Conservation (phyloP, 2,888 invertebrate genomes). For the Anagyrus pseudococci region DNA sequence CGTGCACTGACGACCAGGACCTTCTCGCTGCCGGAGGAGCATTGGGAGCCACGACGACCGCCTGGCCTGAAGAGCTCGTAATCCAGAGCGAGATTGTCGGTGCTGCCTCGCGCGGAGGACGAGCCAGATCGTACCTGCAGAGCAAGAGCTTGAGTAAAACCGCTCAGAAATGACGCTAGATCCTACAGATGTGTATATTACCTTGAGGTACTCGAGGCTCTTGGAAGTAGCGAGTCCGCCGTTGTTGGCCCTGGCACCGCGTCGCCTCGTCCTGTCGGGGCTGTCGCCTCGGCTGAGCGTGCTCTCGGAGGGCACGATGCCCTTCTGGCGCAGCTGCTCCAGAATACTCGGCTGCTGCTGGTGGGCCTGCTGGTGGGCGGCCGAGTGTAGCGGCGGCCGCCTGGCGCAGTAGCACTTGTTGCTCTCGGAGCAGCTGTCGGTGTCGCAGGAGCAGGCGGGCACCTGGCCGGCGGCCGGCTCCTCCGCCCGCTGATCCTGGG, state of each 20-base stretch:
- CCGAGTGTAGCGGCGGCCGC: conserved; percentile 40
- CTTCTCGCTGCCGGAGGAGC: conserved; percentile 55
- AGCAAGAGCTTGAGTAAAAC: too few species aligned
- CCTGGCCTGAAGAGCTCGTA: conserved; percentile 71
- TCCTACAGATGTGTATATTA: conserved; percentile 34
- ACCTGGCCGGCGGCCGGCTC: conserved; percentile 44
- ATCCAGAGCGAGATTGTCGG: conserved; percentile 76
- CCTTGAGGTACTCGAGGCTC: conserved; percentile 59
- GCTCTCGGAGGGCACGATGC: conserved; percentile 62
- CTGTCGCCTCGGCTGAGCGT: conserved; percentile 52
- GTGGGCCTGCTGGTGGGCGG: too few species aligned
- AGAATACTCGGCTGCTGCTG: conserved; percentile 62
- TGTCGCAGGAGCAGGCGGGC: conserved; percentile 76
- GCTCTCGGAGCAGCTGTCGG: conserved; percentile 85
- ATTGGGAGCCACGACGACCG: conserved; percentile 47
- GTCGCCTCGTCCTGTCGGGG: conserved; percentile 46
- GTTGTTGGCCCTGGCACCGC: conserved; percentile 41
- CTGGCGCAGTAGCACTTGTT: conserved; percentile 83
- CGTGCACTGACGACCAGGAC: conserved; percentile 64
- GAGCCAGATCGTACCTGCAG: conserved; percentile 38
- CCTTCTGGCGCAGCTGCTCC: conserved; percentile 64
- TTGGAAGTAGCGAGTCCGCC: conserved; percentile 52
- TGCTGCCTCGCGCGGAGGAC: conserved; percentile 57
- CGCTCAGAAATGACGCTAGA: too few species aligned
- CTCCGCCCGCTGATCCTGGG: conserved; percentile 35